phyloP scores from a whole-genome alignment of 2,113 vertebrate species.

The Chiloscyllium plagiosum region DNA sequence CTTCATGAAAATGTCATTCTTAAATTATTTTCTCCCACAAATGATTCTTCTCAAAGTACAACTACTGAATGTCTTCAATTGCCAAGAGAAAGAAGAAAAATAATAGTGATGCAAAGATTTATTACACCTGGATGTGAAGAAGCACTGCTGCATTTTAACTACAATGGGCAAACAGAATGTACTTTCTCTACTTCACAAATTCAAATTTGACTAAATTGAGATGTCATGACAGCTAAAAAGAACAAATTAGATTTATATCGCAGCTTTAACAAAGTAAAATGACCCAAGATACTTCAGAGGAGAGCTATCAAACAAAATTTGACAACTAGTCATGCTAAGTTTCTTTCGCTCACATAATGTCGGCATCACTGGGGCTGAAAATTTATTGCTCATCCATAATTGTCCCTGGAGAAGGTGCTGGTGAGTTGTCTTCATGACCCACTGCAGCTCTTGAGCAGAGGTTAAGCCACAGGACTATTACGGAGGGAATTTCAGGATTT shows the following conservation, averaged over 20 bases:
- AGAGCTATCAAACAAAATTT: no score
- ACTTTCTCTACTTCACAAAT: background rate
- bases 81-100: background rate
- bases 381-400: no score
- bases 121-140: background rate
- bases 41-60: background rate
- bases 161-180: background rate
- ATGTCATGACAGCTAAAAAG: background rate
- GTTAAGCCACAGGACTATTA: no score
- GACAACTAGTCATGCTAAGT: no score
- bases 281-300: no score
- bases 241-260: background rate
- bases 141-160: background rate
- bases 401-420: no score
- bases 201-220: background rate
- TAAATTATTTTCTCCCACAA: background rate
- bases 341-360: no score
- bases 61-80: background rate
- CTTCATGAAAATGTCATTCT: background rate
- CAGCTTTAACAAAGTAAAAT: no score
- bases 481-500: no score
- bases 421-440: no score
- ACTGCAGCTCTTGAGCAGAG: no score
- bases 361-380: no score
- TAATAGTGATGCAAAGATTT: background rate